Conservation (phyloP, 1,140 invertebrate genomes). For the Coenobita brevimanus region DNA sequence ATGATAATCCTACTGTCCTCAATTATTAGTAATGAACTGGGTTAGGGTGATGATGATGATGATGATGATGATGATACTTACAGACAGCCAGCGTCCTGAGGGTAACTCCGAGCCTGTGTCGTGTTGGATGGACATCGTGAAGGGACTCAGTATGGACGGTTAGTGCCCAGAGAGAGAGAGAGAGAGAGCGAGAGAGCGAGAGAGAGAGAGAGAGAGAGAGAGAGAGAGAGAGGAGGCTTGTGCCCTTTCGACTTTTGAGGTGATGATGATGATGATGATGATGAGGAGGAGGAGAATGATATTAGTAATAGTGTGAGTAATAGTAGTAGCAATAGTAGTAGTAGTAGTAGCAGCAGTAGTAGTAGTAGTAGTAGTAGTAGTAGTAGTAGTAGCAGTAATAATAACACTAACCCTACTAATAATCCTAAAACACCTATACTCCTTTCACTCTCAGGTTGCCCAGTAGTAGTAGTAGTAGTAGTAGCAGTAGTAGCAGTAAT, state of each 20-base stretch:
- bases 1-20: too few relatives aligned
- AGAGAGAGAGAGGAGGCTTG: too few relatives aligned
- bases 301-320: too few relatives aligned
- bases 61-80: background rate
- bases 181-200: too few relatives aligned
- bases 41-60: background rate
- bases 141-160: slow-evolving; percentile 71
- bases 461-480: background rate
- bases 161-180: too few relatives aligned
- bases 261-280: too few relatives aligned
- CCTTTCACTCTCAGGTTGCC: background rate
- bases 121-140: slow-evolving; percentile 82
- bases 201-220: too few relatives aligned
- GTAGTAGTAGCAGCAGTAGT: too few relatives aligned
- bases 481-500: background rate
- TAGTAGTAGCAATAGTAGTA: too few relatives aligned
- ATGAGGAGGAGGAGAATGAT: too few relatives aligned
- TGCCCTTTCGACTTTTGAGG: too few relatives aligned
- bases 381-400: background rate
- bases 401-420: background rate
- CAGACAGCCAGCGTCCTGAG: slow-evolving; percentile 53
- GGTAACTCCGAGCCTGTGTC: slow-evolving; percentile 76
- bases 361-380: background rate
- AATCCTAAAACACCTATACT: background rate
- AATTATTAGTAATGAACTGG: background rate